These are phyloP conservation scores for Tenebrio molitor DNA, from an alignment of 1,140 invertebrate species.

Conservation along the genomic window DNA sequence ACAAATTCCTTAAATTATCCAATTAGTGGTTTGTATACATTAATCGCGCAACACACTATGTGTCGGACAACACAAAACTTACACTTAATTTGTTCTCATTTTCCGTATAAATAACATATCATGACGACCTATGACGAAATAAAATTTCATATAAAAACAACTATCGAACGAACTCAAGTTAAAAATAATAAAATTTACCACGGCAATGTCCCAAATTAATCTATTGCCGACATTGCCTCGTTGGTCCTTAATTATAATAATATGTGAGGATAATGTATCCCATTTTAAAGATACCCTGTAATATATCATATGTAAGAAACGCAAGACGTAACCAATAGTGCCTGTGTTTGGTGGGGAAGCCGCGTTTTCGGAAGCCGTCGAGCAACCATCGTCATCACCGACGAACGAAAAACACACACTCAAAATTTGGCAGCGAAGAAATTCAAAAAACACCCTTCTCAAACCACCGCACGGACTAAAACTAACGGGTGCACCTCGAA, in stretches of 20 bases:
- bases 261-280: slow-evolving; percentile 68
- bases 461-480: slow-evolving; percentile 13
- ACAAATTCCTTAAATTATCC: slow-evolving; percentile 62
- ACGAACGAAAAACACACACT: slow-evolving; percentile 21
- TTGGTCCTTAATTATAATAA: slow-evolving; percentile 67
- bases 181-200: slow-evolving; percentile 62
- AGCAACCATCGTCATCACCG: slow-evolving; percentile 36
- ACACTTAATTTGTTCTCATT: slow-evolving; percentile 50
- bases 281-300: slow-evolving; percentile 67
- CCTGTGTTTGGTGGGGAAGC: slow-evolving; percentile 65
- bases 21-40: slow-evolving; percentile 61
- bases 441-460: slow-evolving; percentile 12
- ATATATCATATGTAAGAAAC: slow-evolving; percentile 67
- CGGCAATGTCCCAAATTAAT: slow-evolving; percentile 60
- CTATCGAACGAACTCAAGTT: slow-evolving; percentile 53
- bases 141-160: slow-evolving; percentile 59
- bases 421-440: slow-evolving; percentile 44
- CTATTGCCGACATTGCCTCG: slow-evolving; percentile 59
- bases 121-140: slow-evolving; percentile 51
- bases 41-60: slow-evolving; percentile 56
- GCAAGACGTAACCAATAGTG: slow-evolving; percentile 66
- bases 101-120: slow-evolving; percentile 47
- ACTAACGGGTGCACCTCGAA: neutral
- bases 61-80: slow-evolving; percentile 54
- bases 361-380: slow-evolving; percentile 59